Evolutionary conservation across 1,140 invertebrate genomes (phyloP), one percentile per base, ranked within the genome.

Genomic region (Sitophilus oryzae): DNA sequence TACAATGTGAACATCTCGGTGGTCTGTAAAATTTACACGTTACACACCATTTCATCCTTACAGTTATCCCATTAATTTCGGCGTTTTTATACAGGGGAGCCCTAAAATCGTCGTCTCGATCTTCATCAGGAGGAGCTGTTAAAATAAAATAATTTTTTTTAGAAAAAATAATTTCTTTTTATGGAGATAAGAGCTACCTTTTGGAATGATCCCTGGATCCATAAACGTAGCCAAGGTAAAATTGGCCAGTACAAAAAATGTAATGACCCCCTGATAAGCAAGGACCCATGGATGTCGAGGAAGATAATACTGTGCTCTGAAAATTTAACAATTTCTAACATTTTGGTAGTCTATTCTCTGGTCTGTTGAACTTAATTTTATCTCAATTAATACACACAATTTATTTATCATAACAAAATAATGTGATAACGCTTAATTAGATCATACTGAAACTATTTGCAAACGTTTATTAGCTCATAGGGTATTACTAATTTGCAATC

Each of bases 21-120:
- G 96, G 95, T 65, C 96, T 82, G 76, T 99, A 99, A 79, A 99
- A 99, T 77, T 98, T 95, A 78, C 97, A 99, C 1, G 96, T 99
- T 51, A 93, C 87, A 76, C 97, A 99, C 96, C 96, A 99, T 77
- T 99, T 99, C 94, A 99, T 98, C 56, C 95, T 84, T 35, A 99
- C 93, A 14, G 92, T 96, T 52, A 98, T 96, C 47, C 94, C 93
- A 78, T 96, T 95, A 52, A 99, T 96, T 75, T 98, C 93, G 50
- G 97, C 91, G 74, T 89, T 98, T 77, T 96, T 97, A 70, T 98
- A 98, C 43, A 99, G 78, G 3, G 96, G 96, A 52, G 95, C 93
- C 65, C 94, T 80, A 69, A 96, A 93, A 75, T 99, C 96, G 76
- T 99, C 96, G 75, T 95, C 92, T 67, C 89, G 81, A 71, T 94